phyloP scores from a whole-genome alignment of 2,797 vertebrate species.

The Rhincodon typus region DNA sequence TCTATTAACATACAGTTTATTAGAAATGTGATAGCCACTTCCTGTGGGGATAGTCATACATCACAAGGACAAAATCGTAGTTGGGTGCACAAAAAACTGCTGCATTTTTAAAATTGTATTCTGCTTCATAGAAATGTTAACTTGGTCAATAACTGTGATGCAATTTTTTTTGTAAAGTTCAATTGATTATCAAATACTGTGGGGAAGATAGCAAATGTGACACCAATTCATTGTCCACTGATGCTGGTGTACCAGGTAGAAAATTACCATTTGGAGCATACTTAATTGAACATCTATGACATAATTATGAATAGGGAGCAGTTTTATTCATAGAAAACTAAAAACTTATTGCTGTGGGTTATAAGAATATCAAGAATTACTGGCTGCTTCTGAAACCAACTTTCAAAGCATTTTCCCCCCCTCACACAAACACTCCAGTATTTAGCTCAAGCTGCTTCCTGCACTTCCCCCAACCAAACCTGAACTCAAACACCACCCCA shows the following conservation, averaged over 20 bases:
- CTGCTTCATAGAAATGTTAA: not conserved
- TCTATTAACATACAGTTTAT: slow-evolving; percentile 22
- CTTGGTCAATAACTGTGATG: not conserved
- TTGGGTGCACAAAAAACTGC: not conserved
- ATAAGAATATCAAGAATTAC: not conserved
- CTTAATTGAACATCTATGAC: slow-evolving; percentile 5
- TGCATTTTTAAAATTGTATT: not conserved
- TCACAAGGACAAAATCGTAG: not conserved
- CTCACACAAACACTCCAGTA: not conserved
- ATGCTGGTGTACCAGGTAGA: not conserved
- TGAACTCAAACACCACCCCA: not conserved
- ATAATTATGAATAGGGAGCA: not conserved
- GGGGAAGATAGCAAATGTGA: not conserved
- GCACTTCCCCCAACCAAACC: not conserved
- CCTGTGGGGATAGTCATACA: slow-evolving; percentile 18
- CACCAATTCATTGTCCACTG: not conserved
- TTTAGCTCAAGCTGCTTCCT: not conserved
- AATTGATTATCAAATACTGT: not conserved
- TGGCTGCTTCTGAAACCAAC: not conserved
- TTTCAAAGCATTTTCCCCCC: not conserved
- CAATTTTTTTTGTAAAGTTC: not conserved
- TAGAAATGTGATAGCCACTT: slow-evolving; percentile 1
- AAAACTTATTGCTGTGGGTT: not conserved
- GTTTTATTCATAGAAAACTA: not conserved
- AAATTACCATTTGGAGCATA: not conserved